These are phyloP conservation scores for Collichthys lucidus DNA, from an alignment of 2,113 vertebrate species.

Conservation along the genomic window DNA sequence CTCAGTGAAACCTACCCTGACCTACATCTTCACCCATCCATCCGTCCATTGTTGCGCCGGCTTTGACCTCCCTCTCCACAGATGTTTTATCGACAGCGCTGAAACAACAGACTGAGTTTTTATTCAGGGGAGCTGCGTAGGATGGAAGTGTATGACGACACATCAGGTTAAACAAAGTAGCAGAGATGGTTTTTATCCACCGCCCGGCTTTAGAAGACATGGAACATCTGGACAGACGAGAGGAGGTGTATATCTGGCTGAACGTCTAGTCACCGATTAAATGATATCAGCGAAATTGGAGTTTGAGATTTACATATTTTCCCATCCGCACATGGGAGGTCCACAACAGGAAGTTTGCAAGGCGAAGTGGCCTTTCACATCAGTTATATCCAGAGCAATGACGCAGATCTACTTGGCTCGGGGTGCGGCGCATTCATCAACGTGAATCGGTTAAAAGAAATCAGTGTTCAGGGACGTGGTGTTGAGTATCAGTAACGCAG, in stretches of 20 bases:
- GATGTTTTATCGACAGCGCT: slow-evolving; percentile 21
- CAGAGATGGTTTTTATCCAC: slow-evolving; percentile 25
- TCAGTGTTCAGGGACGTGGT: slow-evolving; percentile 28
- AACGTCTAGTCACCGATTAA: slow-evolving; percentile 52
- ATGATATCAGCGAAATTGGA: slow-evolving; percentile 38
- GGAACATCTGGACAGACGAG: slow-evolving; percentile 57
- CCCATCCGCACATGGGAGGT: slow-evolving; percentile 25
- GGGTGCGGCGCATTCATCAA: background rate
- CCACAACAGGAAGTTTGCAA: slow-evolving; percentile 38
- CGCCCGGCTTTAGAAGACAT: slow-evolving; percentile 27
- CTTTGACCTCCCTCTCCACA: slow-evolving; percentile 1
- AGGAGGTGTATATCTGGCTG: slow-evolving; percentile 46
- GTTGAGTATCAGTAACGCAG: background rate
- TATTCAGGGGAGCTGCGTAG: slow-evolving; percentile 23
- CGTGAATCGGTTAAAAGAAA: background rate
- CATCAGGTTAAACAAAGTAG: slow-evolving; percentile 39
- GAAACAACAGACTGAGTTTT: slow-evolving; percentile 7
- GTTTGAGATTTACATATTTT: slow-evolving; percentile 21
- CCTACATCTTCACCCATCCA: background rate
- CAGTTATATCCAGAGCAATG: slow-evolving; percentile 11
- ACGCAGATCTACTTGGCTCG: background rate
- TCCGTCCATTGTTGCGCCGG: background rate
- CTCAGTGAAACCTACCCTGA: background rate
- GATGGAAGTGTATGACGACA: slow-evolving; percentile 9
- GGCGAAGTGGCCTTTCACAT: slow-evolving; percentile 5